These are phyloP conservation scores for Sesia bembeciformis DNA, from an alignment of 2,888 invertebrate genomes.

Conservation along the genomic window DNA sequence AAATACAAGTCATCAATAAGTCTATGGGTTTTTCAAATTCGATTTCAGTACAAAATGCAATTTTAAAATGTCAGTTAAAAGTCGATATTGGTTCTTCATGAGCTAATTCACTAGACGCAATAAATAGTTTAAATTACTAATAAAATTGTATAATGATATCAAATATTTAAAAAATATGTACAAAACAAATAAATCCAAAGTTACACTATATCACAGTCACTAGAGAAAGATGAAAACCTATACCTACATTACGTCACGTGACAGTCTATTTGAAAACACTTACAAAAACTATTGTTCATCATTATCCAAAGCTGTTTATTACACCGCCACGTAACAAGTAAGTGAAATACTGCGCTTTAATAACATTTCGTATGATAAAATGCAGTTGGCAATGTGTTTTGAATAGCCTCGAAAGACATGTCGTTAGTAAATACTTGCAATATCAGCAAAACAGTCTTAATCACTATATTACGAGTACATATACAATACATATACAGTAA, in stretches of 20 bases:
- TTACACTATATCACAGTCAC: constrained; percentile 73
- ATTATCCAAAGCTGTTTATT: neutral
- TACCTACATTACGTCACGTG: constrained; percentile 43
- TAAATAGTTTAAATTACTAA: constrained; percentile 40
- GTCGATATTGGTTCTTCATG: constrained; percentile 18
- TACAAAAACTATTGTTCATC: constrained; percentile 42
- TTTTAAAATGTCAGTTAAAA: constrained; percentile 18
- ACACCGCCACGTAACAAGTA: constrained; percentile 4
- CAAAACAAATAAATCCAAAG: constrained; percentile 49
- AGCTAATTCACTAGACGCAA: constrained; percentile 36
- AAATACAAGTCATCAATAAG: neutral
- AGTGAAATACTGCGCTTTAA: constrained; percentile 5
- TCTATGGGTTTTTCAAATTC: constrained; percentile 18
- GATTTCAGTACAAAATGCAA: constrained; percentile 40
- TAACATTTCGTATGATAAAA: neutral
- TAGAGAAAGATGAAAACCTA: constrained; percentile 63
- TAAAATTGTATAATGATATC: constrained; percentile 72
- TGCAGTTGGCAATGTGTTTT: no score
- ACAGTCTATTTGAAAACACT: constrained; percentile 62
- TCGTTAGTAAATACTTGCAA: no score
- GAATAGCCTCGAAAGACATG: no score
- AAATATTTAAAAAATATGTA: constrained; percentile 60
- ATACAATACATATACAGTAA: no score
- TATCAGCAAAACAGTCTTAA: no score
- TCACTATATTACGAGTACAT: no score